Conservation (phyloP, 2,797 vertebrate species). For the Corythornis leucogaster region DNA sequence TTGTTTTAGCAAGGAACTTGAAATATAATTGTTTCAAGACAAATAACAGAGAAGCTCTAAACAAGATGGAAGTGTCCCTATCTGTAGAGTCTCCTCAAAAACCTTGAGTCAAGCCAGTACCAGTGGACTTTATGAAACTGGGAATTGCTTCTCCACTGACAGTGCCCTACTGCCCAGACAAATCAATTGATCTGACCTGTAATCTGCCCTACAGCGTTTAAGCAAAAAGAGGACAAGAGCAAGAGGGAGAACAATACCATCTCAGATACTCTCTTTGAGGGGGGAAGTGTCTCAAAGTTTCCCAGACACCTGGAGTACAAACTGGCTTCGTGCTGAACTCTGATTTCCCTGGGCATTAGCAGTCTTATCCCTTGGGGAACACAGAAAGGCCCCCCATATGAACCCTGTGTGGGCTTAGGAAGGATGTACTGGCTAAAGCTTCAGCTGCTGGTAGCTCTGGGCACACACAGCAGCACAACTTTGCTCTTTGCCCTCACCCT, state of each 20-base stretch:
- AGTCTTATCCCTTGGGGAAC: neutral
- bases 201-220: slow-evolving; percentile 14
- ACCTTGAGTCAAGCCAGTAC: neutral
- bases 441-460: neutral
- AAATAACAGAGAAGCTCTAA: slow-evolving; percentile 35
- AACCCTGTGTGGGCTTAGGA: neutral
- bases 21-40: slow-evolving; percentile 25
- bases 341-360: neutral
- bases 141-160: slow-evolving; percentile 33
- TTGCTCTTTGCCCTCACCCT: neutral
- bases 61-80: neutral
- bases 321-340: neutral
- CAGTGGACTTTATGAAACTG: slow-evolving; percentile 8
- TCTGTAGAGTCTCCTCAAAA: slow-evolving; percentile 42
- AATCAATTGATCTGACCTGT: slow-evolving; percentile 44
- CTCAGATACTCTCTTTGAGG: neutral
- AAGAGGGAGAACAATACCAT: neutral
- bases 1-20: slow-evolving; percentile 32
- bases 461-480: neutral
- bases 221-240: neutral
- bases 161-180: slow-evolving; percentile 1
- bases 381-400: neutral
- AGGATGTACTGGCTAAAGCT: neutral
- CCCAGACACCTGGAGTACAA: neutral
- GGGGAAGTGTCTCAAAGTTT: neutral